Base-by-base conservation (phyloP, 1,140 invertebrate species). In the Brachionus koreanus region DNA sequence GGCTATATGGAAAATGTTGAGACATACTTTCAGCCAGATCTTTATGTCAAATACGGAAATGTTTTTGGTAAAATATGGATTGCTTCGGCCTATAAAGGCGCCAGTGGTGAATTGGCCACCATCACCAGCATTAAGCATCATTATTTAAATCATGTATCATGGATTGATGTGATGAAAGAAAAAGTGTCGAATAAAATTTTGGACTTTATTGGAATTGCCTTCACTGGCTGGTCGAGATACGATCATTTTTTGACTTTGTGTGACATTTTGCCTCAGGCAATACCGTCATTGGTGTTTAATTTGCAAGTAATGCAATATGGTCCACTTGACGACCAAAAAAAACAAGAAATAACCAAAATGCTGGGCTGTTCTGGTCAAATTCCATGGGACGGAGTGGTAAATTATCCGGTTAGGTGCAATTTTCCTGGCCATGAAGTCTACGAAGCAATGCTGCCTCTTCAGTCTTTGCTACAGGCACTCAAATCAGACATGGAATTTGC, bases 241-340 rank as follows among this genome's bases (percentile, higher is more conserved):
- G 95, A 96, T 87, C 96, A 98, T 87, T 94, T 95, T 89, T 94
- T 94, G 3, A 92, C 94, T 0, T 90, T 98, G 13, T 97, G 95
- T 87, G 97, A 99, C 89, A 88, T 97, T 5, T 87, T 99, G 7
- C 92, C 92, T 12, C 89, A 90, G 0, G 91, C 92, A 2, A 88
- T 98, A 77, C 96, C 96, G 6, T 93, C 92, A 0, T 87, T 94
- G 4, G 91, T 90, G 0, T 85, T 93, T 1, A 92, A 91, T 86
- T 86, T 93, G 37, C 83, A 85, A 19, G 83, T 85, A 12, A 69
- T 87, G 39, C 77, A 85, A 35, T 84, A 85, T 84, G 87, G 84
- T 61, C 79, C 82, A 10, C 83, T 85, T 39, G 82, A 61, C 12
- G 39, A 74, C 25, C 10, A 79, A 19, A 65, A 79, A 57, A 79